These are phyloP conservation scores for Chorisops tibialis DNA, from an alignment of 2,888 invertebrate genomes.

Conservation along the genomic window DNA sequence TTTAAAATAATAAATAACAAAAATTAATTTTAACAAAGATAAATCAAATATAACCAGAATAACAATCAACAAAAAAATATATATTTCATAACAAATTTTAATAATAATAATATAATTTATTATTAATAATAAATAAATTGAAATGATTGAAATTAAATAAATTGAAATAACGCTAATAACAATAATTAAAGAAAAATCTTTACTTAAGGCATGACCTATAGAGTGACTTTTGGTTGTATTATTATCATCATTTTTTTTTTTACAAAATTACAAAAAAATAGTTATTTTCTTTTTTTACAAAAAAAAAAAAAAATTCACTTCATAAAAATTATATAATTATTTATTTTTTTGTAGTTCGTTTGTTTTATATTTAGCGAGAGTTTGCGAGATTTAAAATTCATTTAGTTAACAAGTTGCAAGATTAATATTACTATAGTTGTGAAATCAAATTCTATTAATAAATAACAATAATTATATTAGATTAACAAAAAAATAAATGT, in stretches of 20 bases:
- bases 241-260: not conserved
- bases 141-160: not conserved
- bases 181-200: too few relatives aligned
- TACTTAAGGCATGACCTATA: too few relatives aligned
- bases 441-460: not conserved
- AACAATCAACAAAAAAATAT: not conserved
- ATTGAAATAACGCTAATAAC: too few relatives aligned
- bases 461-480: not conserved
- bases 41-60: not conserved
- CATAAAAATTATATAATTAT: slow-evolving; percentile 7
- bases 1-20: slow-evolving; percentile 10
- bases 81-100: not conserved
- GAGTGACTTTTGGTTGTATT: too few relatives aligned
- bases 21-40: slow-evolving; percentile 4
- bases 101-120: not conserved
- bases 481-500: not conserved
- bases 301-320: not conserved
- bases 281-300: slow-evolving; percentile 1
- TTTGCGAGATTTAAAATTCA: slow-evolving; percentile 14
- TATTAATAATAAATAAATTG: not conserved
- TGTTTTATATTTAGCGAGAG: slow-evolving; percentile 7
- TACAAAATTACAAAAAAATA: not conserved
- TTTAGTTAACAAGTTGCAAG: not conserved
- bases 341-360: not conserved
- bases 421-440: not conserved